Percentiles rank a stretch among this genome's conserved stretches.
Evolutionary conservation across 2,888 invertebrate species (phyloP).

Genomic region (Papilio gigon): DNA sequence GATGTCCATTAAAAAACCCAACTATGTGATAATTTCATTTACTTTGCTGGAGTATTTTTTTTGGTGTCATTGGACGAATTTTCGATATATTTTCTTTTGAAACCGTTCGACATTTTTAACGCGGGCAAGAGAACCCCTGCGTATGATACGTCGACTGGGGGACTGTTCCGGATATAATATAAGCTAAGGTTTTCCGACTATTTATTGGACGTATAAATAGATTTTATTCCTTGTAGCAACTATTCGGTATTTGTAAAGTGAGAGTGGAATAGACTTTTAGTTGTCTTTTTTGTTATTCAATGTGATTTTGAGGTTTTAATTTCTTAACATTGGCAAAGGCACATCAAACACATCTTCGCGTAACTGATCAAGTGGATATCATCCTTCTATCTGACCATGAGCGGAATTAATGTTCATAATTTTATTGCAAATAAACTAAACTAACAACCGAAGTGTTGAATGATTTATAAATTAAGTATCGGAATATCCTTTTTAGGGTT

Average conservation of each 20-base stretch:
- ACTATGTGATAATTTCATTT: neutral
- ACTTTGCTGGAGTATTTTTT: neutral
- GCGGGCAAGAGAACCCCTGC: conserved; percentile 14
- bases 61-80: neutral
- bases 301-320: neutral
- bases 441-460: too few species aligned
- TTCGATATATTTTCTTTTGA: neutral
- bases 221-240: conserved; percentile 49
- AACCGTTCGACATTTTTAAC: conserved; percentile 14
- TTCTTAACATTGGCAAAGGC: neutral
- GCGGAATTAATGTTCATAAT: too few species aligned
- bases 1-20: neutral
- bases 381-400: too few species aligned
- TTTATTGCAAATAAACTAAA: too few species aligned
- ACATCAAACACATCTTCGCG: too few species aligned
- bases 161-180: conserved; percentile 64
- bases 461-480: too few species aligned
- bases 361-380: too few species aligned
- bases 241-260: conserved; percentile 1
- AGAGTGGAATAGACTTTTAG: neutral
- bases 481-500: too few species aligned
- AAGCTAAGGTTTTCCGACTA: conserved; percentile 70
- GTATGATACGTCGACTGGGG: conserved; percentile 15
- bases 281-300: neutral
- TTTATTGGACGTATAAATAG: conserved; percentile 67